Evolutionary conservation across 2,888 invertebrate genomes (phyloP), one percentile per base, ranked within the genome.

Genomic region (Polyommatus icarus): DNA sequence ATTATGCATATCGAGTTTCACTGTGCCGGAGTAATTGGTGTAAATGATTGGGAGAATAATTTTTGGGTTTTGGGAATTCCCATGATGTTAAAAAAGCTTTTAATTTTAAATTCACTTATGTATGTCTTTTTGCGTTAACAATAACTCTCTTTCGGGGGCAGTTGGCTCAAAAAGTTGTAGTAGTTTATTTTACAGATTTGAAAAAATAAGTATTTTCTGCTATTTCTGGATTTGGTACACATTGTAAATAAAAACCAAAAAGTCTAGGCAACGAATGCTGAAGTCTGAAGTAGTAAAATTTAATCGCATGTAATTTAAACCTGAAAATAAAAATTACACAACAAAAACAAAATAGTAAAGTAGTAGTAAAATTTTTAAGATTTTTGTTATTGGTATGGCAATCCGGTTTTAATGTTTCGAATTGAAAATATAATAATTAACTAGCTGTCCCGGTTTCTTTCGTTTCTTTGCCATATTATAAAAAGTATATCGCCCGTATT

Each of bases 1-100:
- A 24, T 71, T 71, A 73, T 73, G 50, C 50, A 75, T 75, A 54
- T 75, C 29, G 29, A 75, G 75, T 75, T 75, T 75, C 75, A 75
- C 75, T 18, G 46, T 5, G 24, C 18, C 24, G 5, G 20, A 8
- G 73, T 73, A 50, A 73, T 73, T 73, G 73, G 24, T 18, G 18
- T 54, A 54, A 54, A 5, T 18, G 54, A 54, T 54, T 54, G 18
- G 54, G 18, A 4, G 54, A 54, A 54, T 54, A 18, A 54, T 54
- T 54, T 18, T 54, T 15, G 54, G 15, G 18, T 18, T 20, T 20
- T 20, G n/a, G n/a, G 20, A 59, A 20, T 20, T 59, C 59, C 5
- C 59, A 20, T 46, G 46, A 12, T 46, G 12, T 10, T 46, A 40
- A 40, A 1, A 40, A 36, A 8, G 8, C 8, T 20, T 59, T 59